phyloP scores from a whole-genome alignment of 2,888 invertebrate genomes.

The Lissonota sp. region DNA sequence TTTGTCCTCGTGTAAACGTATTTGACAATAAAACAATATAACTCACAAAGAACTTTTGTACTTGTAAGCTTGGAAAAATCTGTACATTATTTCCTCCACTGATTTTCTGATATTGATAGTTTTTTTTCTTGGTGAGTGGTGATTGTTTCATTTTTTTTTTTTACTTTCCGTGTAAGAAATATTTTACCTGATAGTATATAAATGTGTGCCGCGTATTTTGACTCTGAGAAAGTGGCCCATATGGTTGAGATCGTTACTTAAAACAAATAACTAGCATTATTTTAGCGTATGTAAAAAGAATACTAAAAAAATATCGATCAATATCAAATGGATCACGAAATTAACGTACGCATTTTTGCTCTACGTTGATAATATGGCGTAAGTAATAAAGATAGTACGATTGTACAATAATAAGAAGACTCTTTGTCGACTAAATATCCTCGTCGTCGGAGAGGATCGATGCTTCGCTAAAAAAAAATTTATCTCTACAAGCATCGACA shows the following conservation, averaged over 20 bases:
- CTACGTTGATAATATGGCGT: slow-evolving; percentile 34
- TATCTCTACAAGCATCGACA: slow-evolving; percentile 30
- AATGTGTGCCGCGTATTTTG: slow-evolving; percentile 38
- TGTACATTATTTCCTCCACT: slow-evolving; percentile 52
- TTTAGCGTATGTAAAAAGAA: slow-evolving; percentile 4
- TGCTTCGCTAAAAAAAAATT: slow-evolving; percentile 1
- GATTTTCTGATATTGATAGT: slow-evolving; percentile 44
- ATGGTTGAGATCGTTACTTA: slow-evolving; percentile 51
- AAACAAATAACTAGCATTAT: slow-evolving; percentile 39
- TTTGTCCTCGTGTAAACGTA: slow-evolving; percentile 9
- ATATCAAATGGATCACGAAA: slow-evolving; percentile 17
- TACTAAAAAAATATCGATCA: not conserved
- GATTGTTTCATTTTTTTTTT: slow-evolving; percentile 41
- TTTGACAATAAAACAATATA: slow-evolving; percentile 42
- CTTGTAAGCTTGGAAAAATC: slow-evolving; percentile 41
- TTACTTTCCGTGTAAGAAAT: slow-evolving; percentile 27
- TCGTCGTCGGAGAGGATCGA: slow-evolving; percentile 9
- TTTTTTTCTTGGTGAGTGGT: slow-evolving; percentile 7
- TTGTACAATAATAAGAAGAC: slow-evolving; percentile 42
- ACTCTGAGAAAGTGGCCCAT: slow-evolving; percentile 45
- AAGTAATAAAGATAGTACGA: slow-evolving; percentile 44
- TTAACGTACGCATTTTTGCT: slow-evolving; percentile 5
- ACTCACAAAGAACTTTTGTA: slow-evolving; percentile 28
- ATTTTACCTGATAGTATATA: slow-evolving; percentile 37
- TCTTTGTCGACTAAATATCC: not conserved